Conservation (phyloP, 1,140 invertebrate species). For the Neodiprion lecontei region DNA sequence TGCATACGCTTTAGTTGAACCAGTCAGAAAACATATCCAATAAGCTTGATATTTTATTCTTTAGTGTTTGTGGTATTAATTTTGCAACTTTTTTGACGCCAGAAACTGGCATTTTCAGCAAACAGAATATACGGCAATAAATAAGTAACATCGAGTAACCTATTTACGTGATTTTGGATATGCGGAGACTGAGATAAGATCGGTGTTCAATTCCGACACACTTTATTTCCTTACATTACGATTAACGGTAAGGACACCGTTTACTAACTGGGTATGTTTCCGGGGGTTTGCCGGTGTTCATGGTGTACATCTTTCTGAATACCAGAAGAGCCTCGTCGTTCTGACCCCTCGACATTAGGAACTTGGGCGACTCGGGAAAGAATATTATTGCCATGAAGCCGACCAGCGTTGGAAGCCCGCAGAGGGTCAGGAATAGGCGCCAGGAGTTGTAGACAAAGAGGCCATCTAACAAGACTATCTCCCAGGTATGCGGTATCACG, state of each 20-base stretch:
- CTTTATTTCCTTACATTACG: constrained; percentile 18
- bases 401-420: constrained; percentile 70
- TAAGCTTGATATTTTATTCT: constrained; percentile 7
- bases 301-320: constrained; percentile 65
- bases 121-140: no score
- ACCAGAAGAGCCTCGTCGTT: constrained; percentile 71
- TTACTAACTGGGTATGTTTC: constrained; percentile 70
- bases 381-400: constrained; percentile 69
- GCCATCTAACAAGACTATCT: constrained; percentile 41
- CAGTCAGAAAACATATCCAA: neutral
- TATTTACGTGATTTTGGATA: no score
- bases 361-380: constrained; percentile 84
- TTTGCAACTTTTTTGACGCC: neutral
- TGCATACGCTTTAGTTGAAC: no score
- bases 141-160: neutral
- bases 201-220: neutral
- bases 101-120: neutral
- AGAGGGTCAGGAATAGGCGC: constrained; percentile 76
- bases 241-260: constrained; percentile 16
- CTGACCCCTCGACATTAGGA: constrained; percentile 75
- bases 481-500: constrained; percentile 59
- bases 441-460: constrained; percentile 68
- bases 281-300: constrained; percentile 68
- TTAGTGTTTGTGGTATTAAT: constrained; percentile 3
- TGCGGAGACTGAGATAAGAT: no score